phyloP scores from a whole-genome alignment of 2,113 vertebrate species.

The Paramormyrops kingsleyae region DNA sequence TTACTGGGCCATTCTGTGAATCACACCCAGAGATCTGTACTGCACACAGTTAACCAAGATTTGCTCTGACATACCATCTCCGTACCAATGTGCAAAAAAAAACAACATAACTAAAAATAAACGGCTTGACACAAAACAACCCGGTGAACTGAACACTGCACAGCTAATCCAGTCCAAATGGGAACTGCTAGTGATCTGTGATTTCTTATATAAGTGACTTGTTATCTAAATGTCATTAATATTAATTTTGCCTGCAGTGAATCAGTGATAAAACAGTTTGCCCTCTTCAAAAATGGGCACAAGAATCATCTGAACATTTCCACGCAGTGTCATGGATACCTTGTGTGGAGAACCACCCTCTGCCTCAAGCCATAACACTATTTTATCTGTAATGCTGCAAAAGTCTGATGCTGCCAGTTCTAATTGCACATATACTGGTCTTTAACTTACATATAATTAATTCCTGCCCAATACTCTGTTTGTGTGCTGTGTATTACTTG shows the following conservation, averaged over 20 bases:
- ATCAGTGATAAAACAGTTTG: neutral
- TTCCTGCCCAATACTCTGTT: neutral
- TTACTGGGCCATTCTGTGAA: neutral
- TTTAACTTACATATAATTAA: neutral
- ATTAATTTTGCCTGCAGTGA: neutral
- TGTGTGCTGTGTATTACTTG: neutral
- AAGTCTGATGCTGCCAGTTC: neutral
- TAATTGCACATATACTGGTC: neutral
- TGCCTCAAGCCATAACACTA: neutral
- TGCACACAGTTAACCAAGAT: neutral
- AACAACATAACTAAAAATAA: neutral
- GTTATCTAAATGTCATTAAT: constrained; percentile 2
- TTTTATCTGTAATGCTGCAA: neutral
- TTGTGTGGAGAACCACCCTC: neutral
- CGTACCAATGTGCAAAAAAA: neutral
- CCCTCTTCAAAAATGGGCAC: neutral
- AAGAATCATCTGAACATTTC: neutral
- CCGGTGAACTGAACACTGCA: neutral
- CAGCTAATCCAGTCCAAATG: neutral
- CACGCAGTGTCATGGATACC: neutral
- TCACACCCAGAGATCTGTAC: neutral
- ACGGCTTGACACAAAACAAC: neutral
- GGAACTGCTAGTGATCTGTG: neutral
- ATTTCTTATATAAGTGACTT: neutral
- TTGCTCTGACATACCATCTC: neutral